Evolutionary conservation across 2,888 invertebrate species (phyloP).

Genomic region (Arctia plantaginis): DNA sequence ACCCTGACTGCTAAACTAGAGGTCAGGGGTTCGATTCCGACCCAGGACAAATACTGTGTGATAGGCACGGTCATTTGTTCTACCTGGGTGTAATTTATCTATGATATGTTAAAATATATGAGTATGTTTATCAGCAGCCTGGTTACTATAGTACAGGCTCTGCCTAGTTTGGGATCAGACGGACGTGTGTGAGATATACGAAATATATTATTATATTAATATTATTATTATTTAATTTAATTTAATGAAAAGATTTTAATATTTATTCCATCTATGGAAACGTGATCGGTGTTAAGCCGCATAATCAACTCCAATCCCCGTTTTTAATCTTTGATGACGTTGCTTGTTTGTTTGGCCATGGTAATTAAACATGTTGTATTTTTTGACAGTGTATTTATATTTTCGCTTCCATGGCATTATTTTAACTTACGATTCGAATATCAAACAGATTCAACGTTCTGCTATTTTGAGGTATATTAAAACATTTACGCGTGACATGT

Average conservation of each 20-base stretch:
- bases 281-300: background rate
- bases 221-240: too few species aligned
- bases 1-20: too few species aligned
- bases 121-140: too few species aligned
- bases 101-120: too few species aligned
- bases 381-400: background rate
- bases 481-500: too few species aligned
- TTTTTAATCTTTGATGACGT: conserved; percentile 5
- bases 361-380: conserved; percentile 8
- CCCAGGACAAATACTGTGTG: too few species aligned
- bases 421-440: background rate
- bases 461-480: background rate
- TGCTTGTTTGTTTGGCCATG: conserved; percentile 1
- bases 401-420: background rate
- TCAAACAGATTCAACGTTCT: background rate
- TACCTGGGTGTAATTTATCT: too few species aligned
- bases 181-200: background rate
- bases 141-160: too few species aligned
- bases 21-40: too few species aligned
- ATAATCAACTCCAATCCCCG: background rate
- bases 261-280: background rate
- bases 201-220: too few species aligned
- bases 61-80: too few species aligned
- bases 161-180: too few species aligned
- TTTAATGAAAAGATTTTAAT: background rate